Evolutionary conservation across 2,113 vertebrate species (phyloP).

Genomic region (Carettochelys insculpta): DNA sequence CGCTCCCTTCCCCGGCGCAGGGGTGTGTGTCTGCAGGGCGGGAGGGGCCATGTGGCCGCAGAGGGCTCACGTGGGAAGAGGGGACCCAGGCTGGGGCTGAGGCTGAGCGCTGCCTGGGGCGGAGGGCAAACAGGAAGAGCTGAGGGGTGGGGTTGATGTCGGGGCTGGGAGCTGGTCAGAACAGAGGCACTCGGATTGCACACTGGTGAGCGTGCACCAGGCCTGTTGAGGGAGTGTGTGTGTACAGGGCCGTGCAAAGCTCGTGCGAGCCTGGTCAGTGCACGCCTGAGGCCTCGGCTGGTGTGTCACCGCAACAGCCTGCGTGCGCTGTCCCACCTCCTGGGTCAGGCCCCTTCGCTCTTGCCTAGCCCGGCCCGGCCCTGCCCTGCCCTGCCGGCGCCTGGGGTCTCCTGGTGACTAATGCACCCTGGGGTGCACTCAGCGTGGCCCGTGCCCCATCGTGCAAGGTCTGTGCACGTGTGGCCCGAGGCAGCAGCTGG

Average conservation of each 20-base stretch:
- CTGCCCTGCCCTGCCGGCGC: too few species aligned
- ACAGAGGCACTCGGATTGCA: background rate
- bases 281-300: too few species aligned
- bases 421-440: too few species aligned
- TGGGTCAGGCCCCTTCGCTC: too few species aligned
- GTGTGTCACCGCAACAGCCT: too few species aligned
- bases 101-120: background rate
- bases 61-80: background rate
- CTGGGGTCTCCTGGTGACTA: too few species aligned
- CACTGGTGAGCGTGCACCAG: background rate
- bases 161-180: background rate
- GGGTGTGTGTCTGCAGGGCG: background rate
- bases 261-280: background rate
- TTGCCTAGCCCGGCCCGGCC: too few species aligned
- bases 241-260: accelerated
- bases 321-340: too few species aligned
- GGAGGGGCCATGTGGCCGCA: background rate
- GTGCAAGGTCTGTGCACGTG: background rate
- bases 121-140: background rate
- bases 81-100: background rate
- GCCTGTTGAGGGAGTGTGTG: background rate
- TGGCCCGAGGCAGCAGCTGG: too few species aligned
- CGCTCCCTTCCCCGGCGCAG: too few species aligned
- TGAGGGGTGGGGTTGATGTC: background rate
- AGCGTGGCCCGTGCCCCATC: too few species aligned